These are phyloP conservation scores for Neoitamus cyanurus DNA, from an alignment of 2,888 invertebrate species.

Conservation along the genomic window DNA sequence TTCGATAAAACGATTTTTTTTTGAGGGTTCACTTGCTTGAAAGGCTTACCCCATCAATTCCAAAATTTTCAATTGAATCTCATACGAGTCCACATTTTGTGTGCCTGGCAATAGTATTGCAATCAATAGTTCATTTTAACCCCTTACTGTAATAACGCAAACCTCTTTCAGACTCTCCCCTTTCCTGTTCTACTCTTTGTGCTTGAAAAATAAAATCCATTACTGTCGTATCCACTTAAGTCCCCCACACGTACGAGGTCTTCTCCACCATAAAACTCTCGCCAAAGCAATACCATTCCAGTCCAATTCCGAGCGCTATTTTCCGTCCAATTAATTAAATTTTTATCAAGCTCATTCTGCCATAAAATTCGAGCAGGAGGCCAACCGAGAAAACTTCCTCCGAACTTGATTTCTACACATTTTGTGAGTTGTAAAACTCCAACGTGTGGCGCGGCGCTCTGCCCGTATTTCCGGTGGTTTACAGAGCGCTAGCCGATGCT, in stretches of 20 bases:
- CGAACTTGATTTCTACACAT: conserved; percentile 29
- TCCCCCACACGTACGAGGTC: neutral
- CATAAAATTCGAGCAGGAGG: conserved; percentile 37
- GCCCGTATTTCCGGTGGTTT: conserved; percentile 34
- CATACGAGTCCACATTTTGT: too few species aligned
- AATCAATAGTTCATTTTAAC: too few species aligned
- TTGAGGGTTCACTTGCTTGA: too few species aligned
- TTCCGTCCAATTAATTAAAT: conserved; percentile 40
- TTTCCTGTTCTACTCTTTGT: too few species aligned
- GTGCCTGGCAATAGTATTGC: too few species aligned
- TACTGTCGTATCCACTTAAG: neutral
- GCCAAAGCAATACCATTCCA: conserved; percentile 5
- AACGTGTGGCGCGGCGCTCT: conserved; percentile 6
- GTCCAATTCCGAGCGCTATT: conserved; percentile 17
- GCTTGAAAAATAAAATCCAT: neutral
- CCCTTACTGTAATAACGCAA: too few species aligned
- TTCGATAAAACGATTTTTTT: neutral
- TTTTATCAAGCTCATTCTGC: conserved; percentile 30
- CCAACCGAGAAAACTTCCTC: conserved; percentile 38
- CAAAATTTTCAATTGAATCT: too few species aligned
- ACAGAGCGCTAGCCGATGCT: neutral
- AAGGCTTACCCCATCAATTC: too few species aligned
- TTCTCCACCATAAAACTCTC: neutral
- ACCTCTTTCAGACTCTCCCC: too few species aligned
- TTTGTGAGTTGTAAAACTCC: conserved; percentile 32